Conservation (phyloP, 2,113 vertebrate genomes). For the Aix galericulata region DNA sequence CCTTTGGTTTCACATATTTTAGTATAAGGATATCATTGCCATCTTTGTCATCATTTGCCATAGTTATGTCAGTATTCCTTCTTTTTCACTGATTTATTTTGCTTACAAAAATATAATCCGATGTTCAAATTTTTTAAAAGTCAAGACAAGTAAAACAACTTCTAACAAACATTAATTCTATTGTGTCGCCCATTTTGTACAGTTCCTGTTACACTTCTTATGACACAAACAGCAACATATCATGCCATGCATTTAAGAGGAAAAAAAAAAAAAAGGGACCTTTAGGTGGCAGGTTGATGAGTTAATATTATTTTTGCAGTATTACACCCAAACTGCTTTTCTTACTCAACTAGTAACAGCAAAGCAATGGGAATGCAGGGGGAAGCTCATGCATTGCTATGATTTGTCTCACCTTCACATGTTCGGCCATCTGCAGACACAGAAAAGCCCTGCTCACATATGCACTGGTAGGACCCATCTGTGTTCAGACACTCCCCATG, state of each 20-base stretch:
- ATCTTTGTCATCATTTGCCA: neutral
- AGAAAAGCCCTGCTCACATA: conserved; percentile 88
- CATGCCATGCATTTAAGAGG: fast-evolving
- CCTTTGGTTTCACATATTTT: neutral
- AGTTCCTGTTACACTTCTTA: neutral
- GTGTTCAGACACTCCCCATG: conserved; percentile 91
- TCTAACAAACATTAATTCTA: neutral
- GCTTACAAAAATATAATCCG: neutral
- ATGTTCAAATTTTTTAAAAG: neutral
- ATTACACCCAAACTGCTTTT: neutral
- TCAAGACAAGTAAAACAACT: neutral
- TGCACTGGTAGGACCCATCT: conserved; percentile 87
- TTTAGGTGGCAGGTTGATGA: neutral
- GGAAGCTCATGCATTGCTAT: neutral
- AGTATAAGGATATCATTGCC: neutral
- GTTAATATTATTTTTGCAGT: neutral
- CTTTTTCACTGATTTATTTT: neutral
- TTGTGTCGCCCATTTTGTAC: neutral
- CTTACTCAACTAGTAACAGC: neutral
- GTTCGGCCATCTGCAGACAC: conserved; percentile 75
- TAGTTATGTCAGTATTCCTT: neutral
- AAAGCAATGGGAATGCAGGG: neutral
- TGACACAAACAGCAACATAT: neutral
- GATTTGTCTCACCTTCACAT: conserved; percentile 85
- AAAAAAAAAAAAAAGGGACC: neutral